Evolutionary conservation across 2,797 vertebrate genomes (phyloP).

Genomic region (Nyctalus aviator): DNA sequence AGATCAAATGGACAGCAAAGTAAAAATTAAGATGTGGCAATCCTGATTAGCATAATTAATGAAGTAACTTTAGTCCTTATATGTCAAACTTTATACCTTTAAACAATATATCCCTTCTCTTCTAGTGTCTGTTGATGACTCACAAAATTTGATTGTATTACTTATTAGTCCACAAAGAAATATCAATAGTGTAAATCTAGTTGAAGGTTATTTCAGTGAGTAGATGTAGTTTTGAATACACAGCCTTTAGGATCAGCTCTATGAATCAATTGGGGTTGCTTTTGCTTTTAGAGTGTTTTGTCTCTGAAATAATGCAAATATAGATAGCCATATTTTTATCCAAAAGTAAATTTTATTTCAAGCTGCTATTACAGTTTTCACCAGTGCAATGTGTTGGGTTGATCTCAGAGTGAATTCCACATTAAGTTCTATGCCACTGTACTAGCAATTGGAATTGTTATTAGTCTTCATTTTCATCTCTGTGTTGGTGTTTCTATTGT

Average conservation of each 20-base stretch:
- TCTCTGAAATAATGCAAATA: neutral
- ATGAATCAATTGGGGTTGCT: neutral
- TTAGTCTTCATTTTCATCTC: neutral
- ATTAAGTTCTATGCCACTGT: neutral
- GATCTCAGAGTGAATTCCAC: neutral
- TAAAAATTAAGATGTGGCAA: neutral
- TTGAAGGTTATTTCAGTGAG: neutral
- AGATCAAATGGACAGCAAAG: neutral
- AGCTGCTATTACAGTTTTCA: neutral
- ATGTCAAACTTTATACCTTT: neutral
- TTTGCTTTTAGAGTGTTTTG: neutral
- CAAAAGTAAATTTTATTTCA: neutral
- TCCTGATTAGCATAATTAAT: neutral
- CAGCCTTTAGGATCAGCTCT: neutral
- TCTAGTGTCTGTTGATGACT: neutral
- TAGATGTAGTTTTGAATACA: neutral
- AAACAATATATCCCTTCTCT: neutral
- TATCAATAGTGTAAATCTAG: neutral
- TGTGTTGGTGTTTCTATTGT: neutral
- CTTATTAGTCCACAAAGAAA: neutral
- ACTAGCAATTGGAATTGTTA: neutral
- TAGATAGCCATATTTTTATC: neutral
- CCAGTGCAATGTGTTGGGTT: neutral
- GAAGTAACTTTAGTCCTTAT: rapidly evolving
- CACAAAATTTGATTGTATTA: neutral